Evolutionary conservation across 1,140 invertebrate genomes (phyloP).

Genomic region (Conopomorpha cramerella): DNA sequence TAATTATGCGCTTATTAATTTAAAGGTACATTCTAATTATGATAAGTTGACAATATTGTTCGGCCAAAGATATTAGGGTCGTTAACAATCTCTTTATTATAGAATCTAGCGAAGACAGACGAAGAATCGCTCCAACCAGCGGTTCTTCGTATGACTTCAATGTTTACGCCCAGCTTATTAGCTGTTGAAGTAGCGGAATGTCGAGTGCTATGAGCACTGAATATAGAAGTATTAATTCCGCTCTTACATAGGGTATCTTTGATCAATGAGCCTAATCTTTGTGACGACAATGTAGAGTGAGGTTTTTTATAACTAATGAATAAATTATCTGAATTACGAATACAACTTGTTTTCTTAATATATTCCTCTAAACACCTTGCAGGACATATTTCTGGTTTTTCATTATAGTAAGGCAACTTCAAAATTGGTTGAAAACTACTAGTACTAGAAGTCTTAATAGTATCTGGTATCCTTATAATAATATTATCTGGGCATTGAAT

Average conservation of each 20-base stretch:
- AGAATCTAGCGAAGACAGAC: too few species aligned
- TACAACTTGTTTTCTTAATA: slow-evolving; percentile 3
- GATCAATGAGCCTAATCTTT: slow-evolving; percentile 1
- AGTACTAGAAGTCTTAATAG: slow-evolving; percentile 6
- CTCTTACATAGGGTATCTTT: slow-evolving; percentile 5
- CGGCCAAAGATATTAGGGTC: not conserved
- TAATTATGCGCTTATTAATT: too few species aligned
- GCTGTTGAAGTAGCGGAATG: slow-evolving; percentile 16
- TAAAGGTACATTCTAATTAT: not conserved
- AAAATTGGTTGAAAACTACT: slow-evolving; percentile 7
- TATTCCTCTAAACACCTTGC: slow-evolving; percentile 2
- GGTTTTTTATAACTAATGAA: slow-evolving; percentile 1
- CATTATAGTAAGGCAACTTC: slow-evolving; percentile 4
- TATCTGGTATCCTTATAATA: slow-evolving; percentile 7
- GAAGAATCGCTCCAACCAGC: too few species aligned
- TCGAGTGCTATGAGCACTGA: slow-evolving; percentile 11
- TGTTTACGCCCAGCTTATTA: slow-evolving; percentile 6
- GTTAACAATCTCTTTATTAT: too few species aligned
- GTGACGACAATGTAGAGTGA: not conserved
- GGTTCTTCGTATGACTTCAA: slow-evolving; percentile 12
- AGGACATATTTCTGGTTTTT: slow-evolving; percentile 6
- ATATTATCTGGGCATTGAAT: slow-evolving; percentile 1
- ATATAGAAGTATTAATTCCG: slow-evolving; percentile 8
- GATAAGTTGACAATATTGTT: not conserved
- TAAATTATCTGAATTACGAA: not conserved